phyloP scores from a whole-genome alignment of 2,888 invertebrate genomes.

The Alentia gelatinosa region DNA sequence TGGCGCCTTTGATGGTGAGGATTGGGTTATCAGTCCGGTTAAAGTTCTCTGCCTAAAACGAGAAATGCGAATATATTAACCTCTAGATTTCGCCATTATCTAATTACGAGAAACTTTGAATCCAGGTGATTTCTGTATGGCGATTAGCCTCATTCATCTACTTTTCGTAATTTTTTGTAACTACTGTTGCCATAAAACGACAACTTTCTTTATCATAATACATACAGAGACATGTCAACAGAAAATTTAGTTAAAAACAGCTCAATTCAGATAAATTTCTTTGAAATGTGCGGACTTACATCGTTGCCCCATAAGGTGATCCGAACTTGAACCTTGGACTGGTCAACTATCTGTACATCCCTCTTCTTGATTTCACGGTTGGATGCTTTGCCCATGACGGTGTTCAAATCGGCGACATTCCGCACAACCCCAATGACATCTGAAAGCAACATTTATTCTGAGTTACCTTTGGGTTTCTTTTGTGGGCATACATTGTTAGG shows the following conservation, averaged over 20 bases:
- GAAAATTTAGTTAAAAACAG: background rate
- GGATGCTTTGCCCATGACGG: conserved; percentile 87
- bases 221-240: too few species aligned
- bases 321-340: conserved; percentile 87
- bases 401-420: conserved; percentile 86
- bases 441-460: too few species aligned
- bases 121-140: too few species aligned
- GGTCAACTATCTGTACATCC: conserved; percentile 92
- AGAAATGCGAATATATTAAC: too few species aligned
- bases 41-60: conserved; percentile 89
- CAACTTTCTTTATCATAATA: too few species aligned
- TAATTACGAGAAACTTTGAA: too few species aligned
- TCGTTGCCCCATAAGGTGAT: conserved; percentile 94
- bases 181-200: too few species aligned
- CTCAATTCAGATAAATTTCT: background rate
- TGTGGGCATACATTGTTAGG: too few species aligned
- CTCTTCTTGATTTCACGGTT: conserved; percentile 93
- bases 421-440: conserved; percentile 95
- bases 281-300: conserved; percentile 70
- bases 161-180: too few species aligned
- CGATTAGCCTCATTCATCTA: too few species aligned
- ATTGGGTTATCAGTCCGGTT: conserved; percentile 89
- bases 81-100: too few species aligned
- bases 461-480: too few species aligned
- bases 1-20: conserved; percentile 91